A percentile compares a stretch with the other conserved stretches of the same genome.
phyloP scores from a whole-genome alignment of 2,888 invertebrate genomes.

The Microctonus aethiopoides region DNA sequence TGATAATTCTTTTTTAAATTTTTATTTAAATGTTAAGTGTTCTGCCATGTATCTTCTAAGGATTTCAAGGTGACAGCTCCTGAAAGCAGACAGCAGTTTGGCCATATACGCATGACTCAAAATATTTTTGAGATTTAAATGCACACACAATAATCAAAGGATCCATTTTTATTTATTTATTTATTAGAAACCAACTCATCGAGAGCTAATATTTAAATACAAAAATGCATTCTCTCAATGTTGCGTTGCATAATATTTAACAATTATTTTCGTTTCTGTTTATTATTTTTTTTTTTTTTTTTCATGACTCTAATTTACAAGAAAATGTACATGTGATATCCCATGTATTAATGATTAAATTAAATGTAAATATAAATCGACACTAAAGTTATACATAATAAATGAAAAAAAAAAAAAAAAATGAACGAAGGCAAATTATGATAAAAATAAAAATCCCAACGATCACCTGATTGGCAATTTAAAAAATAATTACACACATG shows the following conservation, averaged over 20 bases:
- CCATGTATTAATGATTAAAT: background rate
- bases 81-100: conserved; percentile 64
- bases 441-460: background rate
- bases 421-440: background rate
- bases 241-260: background rate
- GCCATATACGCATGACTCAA: conserved; percentile 56
- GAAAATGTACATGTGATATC: background rate
- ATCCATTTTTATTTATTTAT: conserved; percentile 10
- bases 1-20: conserved; percentile 47
- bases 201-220: background rate
- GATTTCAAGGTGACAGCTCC: conserved; percentile 68
- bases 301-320: background rate
- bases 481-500: conserved; percentile 28
- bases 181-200: background rate
- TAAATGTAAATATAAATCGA: background rate
- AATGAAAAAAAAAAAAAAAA: conserved; percentile 16
- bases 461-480: conserved; percentile 13
- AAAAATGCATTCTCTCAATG: background rate
- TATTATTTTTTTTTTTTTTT: background rate
- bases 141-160: conserved; percentile 21
- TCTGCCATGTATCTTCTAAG: conserved; percentile 59
- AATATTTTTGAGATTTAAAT: conserved; percentile 33
- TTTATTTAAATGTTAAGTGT: conserved; percentile 38
- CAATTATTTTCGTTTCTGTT: background rate
- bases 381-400: background rate